Evolutionary conservation across 2,113 vertebrate genomes (phyloP).

Genomic region (Sitta europaea): DNA sequence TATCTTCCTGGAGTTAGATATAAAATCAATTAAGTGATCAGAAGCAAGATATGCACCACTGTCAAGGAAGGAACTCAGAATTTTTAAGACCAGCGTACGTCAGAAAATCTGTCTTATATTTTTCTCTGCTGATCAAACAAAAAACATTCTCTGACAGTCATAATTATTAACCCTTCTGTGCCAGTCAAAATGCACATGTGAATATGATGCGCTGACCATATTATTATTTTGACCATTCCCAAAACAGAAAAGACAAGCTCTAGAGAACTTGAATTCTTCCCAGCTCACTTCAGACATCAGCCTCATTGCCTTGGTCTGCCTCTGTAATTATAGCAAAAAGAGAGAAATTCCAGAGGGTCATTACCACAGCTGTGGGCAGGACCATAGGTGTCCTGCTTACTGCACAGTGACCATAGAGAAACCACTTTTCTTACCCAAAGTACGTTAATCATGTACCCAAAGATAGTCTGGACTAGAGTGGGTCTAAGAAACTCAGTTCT

Average conservation of each 20-base stretch:
- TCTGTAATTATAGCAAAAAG: neutral
- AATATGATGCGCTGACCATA: neutral
- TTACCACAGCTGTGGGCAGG: neutral
- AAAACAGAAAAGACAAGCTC: neutral
- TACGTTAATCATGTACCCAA: neutral
- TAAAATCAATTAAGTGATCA: neutral
- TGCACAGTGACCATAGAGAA: neutral
- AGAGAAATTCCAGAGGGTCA: neutral
- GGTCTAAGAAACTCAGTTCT: neutral
- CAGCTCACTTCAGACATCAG: neutral
- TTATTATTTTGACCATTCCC: no score
- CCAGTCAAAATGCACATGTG: neutral
- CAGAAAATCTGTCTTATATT: neutral
- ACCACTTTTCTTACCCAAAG: neutral
- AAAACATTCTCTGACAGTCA: neutral
- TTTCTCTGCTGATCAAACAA: neutral
- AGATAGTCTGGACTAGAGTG: neutral
- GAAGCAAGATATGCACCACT: neutral
- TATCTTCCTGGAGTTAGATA: neutral
- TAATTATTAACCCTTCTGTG: neutral
- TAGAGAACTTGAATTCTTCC: neutral
- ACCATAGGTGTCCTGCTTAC: neutral
- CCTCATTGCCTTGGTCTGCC: accelerated
- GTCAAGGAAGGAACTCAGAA: neutral
- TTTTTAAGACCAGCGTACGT: neutral